Conservation (phyloP, 2,888 invertebrate genomes). For the Microplitis manilae region DNA sequence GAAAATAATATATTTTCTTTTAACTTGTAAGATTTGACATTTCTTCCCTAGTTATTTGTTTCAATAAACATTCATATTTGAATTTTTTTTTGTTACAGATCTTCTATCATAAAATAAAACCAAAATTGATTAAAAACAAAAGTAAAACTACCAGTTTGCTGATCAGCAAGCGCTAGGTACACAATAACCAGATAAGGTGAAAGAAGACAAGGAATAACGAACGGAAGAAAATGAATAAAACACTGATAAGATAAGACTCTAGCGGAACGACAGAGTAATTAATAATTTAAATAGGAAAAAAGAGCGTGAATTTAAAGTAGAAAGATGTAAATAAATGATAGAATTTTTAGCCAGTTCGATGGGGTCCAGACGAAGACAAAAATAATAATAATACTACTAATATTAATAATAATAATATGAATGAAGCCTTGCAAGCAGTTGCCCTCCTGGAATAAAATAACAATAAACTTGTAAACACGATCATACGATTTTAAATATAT, state of each 20-base stretch:
- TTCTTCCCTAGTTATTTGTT: too few relatives aligned
- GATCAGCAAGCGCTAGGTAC: conserved; percentile 54
- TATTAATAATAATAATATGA: neutral
- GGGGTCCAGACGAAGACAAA: neutral
- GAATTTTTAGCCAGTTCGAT: conserved; percentile 17
- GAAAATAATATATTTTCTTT: conserved; percentile 44
- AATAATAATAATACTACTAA: neutral
- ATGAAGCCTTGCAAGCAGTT: conserved; percentile 1
- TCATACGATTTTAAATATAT: neutral
- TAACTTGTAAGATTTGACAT: neutral
- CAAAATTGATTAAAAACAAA: conserved; percentile 49
- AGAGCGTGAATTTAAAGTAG: neutral
- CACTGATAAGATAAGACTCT: neutral
- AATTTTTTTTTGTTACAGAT: conserved; percentile 59
- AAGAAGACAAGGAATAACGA: conserved; percentile 4
- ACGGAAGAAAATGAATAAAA: neutral
- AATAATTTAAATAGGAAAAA: conserved; percentile 14
- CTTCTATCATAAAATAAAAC: conserved; percentile 67
- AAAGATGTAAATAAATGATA: conserved; percentile 8
- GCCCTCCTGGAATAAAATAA: neutral
- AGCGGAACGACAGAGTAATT: conserved; percentile 8
- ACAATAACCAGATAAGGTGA: conserved; percentile 13
- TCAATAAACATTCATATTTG: neutral
- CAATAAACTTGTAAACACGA: neutral
- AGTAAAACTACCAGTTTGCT: conserved; percentile 55